Evolutionary conservation across 2,797 vertebrate genomes (phyloP).

Genomic region (Euthynnus affinis): DNA sequence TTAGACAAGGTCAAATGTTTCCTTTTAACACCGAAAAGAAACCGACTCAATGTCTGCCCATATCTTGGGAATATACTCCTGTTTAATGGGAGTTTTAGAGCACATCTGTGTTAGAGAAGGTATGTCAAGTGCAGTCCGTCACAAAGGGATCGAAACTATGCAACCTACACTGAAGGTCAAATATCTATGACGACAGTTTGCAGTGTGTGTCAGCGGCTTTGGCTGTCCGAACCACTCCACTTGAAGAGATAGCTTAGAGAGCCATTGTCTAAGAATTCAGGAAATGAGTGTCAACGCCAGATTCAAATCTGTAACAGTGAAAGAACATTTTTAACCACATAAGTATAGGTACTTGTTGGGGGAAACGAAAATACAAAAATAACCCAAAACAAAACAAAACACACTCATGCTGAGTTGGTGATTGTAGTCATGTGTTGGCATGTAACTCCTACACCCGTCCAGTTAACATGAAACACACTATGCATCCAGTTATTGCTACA

Average conservation of each 20-base stretch:
- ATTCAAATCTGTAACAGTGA: constrained; percentile 19
- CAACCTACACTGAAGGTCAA: constrained; percentile 53
- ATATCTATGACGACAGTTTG: constrained; percentile 44
- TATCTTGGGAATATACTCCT: not conserved
- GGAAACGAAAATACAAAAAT: not conserved
- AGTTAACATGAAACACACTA: not conserved
- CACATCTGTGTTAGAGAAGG: constrained; percentile 1
- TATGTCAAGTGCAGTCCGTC: not conserved
- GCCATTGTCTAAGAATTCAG: constrained; percentile 69
- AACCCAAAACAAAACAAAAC: no score
- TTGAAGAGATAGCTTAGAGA: constrained; percentile 46
- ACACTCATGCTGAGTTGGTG: no score
- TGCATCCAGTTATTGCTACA: not conserved
- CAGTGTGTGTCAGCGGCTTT: constrained; percentile 22
- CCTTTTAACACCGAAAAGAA: not conserved
- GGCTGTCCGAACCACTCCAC: constrained; percentile 38
- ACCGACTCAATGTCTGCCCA: not conserved
- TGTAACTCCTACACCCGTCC: no score
- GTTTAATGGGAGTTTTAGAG: not conserved
- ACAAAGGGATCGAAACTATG: constrained; percentile 33
- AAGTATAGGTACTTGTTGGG: not conserved
- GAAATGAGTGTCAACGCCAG: constrained; percentile 36
- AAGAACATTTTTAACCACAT: not conserved
- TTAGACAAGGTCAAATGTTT: not conserved
- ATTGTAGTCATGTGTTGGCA: not conserved